Base-by-base conservation (phyloP, 2,888 invertebrate genomes). In the Athalia rosae region DNA sequence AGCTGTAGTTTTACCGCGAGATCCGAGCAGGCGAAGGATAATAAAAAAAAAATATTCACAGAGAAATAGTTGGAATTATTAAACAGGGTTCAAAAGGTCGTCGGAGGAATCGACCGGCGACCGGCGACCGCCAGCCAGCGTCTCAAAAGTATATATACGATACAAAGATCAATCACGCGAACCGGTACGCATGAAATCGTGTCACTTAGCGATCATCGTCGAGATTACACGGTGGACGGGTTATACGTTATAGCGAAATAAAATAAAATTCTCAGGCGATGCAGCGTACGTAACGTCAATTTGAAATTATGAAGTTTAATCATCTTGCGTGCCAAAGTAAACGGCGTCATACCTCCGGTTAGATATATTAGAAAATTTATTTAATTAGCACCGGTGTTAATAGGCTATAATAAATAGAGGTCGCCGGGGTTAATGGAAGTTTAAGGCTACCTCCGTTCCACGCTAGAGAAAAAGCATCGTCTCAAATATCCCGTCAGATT, bases 341-440 rank as follows among this genome's bases (percentile, higher is more conserved):
- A 2, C 41, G n/a, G 43, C 69, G 56, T 69, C 58, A 56, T 56
- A 41, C 4, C 56, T 58, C 56, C 15, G 56, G 43, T 69, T 69
- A 41, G 69, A 43, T 58, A 28, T 28, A 41, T 56, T 43, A 58
- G 13, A 56, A 71, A 53, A 58, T 13, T 15, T 13, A 71, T 56
- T 58, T 71, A 71, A 71, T 71, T 67, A 67, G 53, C 53, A 67
- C 13, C 71, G 56, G 13, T 43, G 58, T 71, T 58, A 58, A 71
- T 71, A 58, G 58, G 45, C 58, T n/a, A 28, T 2, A 71, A 71
- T 15, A 58, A 71, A 71, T 71, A 13, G 58, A 15, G 58, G 71
- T 43, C 67, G 9, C 53, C 53, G 3, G 53, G 67, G 67, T 67
- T 67, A 71, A 71, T 71, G 4, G 71, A 71, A 28, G 45, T 50